Percentiles rank a stretch among this genome's conserved stretches.
Conservation (phyloP, 2,888 invertebrate species). For the Microctonus brassicae region DNA sequence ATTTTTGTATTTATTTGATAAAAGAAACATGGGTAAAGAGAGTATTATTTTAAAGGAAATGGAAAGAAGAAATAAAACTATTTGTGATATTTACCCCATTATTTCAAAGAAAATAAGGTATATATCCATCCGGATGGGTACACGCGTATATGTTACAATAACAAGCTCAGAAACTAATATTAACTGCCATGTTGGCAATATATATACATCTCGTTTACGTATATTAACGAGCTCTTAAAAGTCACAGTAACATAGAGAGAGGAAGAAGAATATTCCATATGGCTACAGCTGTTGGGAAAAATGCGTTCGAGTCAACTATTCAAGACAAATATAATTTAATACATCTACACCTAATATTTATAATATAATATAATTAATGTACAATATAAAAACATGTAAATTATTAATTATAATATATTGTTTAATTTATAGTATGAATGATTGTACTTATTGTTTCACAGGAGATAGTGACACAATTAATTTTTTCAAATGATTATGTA, state of each 20-base stretch:
- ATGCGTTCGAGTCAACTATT: conserved; percentile 40
- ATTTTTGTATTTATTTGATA: neutral
- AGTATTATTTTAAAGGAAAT: neutral
- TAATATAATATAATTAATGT: neutral
- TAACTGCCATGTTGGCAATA: conserved; percentile 68
- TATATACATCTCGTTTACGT: conserved; percentile 51
- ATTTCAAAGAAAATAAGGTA: conserved; percentile 1
- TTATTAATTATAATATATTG: neutral
- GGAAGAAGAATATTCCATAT: conserved; percentile 64
- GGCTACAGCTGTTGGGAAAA: conserved; percentile 63
- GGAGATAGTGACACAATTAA: no score
- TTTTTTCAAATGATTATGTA: no score
- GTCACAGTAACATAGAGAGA: conserved; percentile 53
- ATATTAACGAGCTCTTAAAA: conserved; percentile 68
- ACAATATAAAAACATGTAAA: neutral
- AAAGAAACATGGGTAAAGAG: neutral
- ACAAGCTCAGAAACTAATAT: conserved; percentile 67
- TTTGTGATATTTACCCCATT: neutral
- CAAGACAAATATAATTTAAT: neutral
- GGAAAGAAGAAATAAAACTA: neutral
- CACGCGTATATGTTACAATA: conserved; percentile 58
- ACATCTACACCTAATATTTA: neutral
- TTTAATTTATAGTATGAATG: neutral
- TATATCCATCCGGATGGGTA: conserved; percentile 28
- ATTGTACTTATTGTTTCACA: no score